Evolutionary conservation across 1,140 invertebrate genomes (phyloP), one percentile per base, ranked within the genome.

Genomic region (Caerostris extrusa): DNA sequence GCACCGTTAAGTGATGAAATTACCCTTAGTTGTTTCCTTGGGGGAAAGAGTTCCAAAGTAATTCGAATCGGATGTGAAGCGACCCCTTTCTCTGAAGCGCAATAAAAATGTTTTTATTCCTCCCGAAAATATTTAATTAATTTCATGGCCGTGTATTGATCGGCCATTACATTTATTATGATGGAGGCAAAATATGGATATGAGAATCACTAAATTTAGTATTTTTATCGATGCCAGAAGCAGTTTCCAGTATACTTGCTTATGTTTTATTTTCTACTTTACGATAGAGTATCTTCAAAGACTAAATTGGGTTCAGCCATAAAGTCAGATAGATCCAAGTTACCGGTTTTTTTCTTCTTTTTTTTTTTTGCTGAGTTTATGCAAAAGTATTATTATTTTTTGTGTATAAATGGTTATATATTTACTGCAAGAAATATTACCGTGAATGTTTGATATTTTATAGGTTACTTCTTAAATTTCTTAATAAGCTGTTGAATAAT

Each of bases 81-180:
- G 5, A 60, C 56, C 58, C 83, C 14, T 85, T 85, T 57, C 83
- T 58, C n/a, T 60, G 7, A 60, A 85, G 58, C 12, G 56, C 58
- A 57, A 58, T 85, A 85, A 85, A 85, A 85, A 19, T 7, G 86
- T 17, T 88, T 88, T 88, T 53, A 67, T 61, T 50, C 17, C 17
- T 7, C 60, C 50, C 7, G 64, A 88, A 88, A 88, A 53, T 88
- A 88, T 88, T 88, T 88, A 88, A 88, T 88, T 88, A 61, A 12
- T 88, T 88, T 88, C 56, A 88, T 53, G 34, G 17, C 0, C 55
- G 5, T 83, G 17, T 8, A 83, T 83, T 56, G 82, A 58, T 57
- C n/a, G 34, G 6, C 58, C 86, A 88, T 88, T 88, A 88, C 60
- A 5, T 67, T 88, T 88, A 88, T 64, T 61, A 64, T 67, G 86